Conservation (phyloP, 2,888 invertebrate genomes). For the Tipula lateralis region DNA sequence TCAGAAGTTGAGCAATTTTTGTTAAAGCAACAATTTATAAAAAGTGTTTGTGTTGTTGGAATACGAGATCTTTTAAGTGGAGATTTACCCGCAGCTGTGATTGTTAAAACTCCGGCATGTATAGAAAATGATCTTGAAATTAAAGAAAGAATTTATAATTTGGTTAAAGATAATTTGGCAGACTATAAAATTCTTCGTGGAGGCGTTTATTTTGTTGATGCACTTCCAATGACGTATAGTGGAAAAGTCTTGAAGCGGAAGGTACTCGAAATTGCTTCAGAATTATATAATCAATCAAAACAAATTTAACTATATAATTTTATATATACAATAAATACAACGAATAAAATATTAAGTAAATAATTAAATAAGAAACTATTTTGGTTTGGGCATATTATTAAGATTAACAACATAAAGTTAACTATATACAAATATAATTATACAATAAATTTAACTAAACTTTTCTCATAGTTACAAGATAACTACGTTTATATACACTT, state of each 20-base stretch:
- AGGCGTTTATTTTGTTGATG: conserved; percentile 32
- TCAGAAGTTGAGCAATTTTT: conserved; percentile 43
- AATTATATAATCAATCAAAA: not conserved
- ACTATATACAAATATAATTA: no score
- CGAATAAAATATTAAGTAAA: no score
- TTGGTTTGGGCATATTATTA: no score
- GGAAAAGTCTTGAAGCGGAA: conserved; percentile 12
- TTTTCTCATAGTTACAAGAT: no score
- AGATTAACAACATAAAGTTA: no score
- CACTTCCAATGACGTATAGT: conserved; percentile 29
- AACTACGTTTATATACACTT: no score
- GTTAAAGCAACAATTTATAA: conserved; percentile 5
- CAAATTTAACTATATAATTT: not conserved
- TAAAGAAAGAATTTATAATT: conserved; percentile 32
- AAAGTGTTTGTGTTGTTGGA: conserved; percentile 29
- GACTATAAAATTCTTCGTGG: conserved; percentile 32
- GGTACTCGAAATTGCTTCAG: not conserved
- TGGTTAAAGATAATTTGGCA: not conserved
- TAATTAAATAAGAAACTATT: no score
- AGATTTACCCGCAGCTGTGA: not conserved
- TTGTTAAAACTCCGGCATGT: conserved; percentile 24
- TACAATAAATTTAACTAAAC: no score
- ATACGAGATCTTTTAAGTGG: not conserved
- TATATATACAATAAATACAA: no score
- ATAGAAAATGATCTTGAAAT: conserved; percentile 32